phyloP scores from a whole-genome alignment of 2,113 vertebrate genomes.

The Bujurquina vittata region DNA sequence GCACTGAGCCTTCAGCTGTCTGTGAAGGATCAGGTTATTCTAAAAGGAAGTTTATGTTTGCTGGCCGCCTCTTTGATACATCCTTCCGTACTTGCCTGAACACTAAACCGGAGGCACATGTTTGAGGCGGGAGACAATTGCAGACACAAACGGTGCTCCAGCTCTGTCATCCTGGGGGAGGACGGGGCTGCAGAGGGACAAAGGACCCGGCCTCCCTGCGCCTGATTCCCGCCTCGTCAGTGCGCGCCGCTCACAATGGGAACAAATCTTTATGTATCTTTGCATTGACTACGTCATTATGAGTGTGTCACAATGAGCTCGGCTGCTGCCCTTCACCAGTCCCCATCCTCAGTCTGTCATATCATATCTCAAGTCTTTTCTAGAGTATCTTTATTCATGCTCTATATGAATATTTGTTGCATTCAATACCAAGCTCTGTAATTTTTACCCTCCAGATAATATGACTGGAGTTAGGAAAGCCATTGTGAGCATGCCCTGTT shows the following conservation, averaged over 20 bases:
- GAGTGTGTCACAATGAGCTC: neutral
- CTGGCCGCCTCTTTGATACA: neutral
- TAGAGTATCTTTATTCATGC: neutral
- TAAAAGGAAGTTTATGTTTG: constrained; percentile 5
- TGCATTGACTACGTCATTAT: neutral
- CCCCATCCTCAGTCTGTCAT: neutral
- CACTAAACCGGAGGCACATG: neutral
- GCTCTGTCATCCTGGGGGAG: constrained; percentile 38
- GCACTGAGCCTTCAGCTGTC: no score
- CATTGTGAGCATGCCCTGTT: neutral
- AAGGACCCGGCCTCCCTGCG: constrained; percentile 60
- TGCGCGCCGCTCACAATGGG: neutral
- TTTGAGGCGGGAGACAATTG: neutral
- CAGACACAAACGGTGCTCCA: neutral
- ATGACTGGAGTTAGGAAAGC: neutral
- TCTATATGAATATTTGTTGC: neutral
- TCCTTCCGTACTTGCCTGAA: neutral
- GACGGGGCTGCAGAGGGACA: constrained; percentile 62
- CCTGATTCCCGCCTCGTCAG: constrained; percentile 50
- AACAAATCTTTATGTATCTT: neutral
- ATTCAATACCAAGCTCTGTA: neutral
- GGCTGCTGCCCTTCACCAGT: neutral
- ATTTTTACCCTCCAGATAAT: neutral
- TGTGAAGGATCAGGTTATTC: neutral
- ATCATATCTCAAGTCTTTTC: neutral